Conservation (phyloP, 1,140 invertebrate genomes). For the Drosophila neocordata region DNA sequence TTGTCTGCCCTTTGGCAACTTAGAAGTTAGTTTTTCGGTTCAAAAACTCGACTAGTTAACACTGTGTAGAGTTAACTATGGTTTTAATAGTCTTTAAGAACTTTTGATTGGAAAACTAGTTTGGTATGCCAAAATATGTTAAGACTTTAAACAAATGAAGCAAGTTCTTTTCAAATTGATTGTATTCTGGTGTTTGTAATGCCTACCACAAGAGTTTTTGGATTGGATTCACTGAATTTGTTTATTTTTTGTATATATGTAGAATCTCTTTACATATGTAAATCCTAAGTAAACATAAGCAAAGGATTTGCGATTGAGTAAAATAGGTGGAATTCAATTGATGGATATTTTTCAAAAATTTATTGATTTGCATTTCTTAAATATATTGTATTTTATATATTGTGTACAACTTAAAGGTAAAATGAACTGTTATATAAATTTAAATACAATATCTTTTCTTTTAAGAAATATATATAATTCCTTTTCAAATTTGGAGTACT, state of each 20-base stretch:
- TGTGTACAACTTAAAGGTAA: too few relatives aligned
- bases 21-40: constrained; percentile 11
- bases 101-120: constrained; percentile 7
- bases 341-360: too few relatives aligned
- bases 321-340: too few relatives aligned
- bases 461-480: not conserved
- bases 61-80: constrained; percentile 2
- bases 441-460: too few relatives aligned
- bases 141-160: constrained; percentile 4
- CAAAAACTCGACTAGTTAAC: constrained; percentile 18
- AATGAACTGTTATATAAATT: too few relatives aligned
- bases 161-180: not conserved
- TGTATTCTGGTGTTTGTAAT: not conserved
- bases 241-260: too few relatives aligned
- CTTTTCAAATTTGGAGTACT: not conserved
- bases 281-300: too few relatives aligned
- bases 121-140: constrained; percentile 1
- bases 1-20: constrained; percentile 6
- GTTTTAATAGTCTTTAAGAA: not conserved
- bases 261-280: too few relatives aligned
- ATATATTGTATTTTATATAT: too few relatives aligned
- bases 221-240: not conserved
- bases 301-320: too few relatives aligned
- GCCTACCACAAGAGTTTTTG: not conserved
- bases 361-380: too few relatives aligned